phyloP scores from a whole-genome alignment of 2,888 invertebrate species.

The Heliconius aoede region DNA sequence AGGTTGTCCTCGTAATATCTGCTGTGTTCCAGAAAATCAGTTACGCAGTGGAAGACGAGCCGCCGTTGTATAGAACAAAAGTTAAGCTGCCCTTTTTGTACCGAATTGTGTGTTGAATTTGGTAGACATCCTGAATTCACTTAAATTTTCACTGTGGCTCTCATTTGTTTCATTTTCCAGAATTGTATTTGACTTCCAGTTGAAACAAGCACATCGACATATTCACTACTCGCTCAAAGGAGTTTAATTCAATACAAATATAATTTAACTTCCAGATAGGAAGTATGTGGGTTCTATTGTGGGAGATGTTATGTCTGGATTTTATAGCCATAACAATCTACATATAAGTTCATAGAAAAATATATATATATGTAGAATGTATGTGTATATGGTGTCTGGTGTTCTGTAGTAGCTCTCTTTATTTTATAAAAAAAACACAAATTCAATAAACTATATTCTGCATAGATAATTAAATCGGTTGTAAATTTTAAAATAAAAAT shows the following conservation, averaged over 20 bases:
- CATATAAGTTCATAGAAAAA: neutral
- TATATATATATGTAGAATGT: neutral
- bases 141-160: constrained; percentile 29
- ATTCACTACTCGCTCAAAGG: neutral
- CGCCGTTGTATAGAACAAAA: constrained; percentile 64
- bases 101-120: constrained; percentile 61
- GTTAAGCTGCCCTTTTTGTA: constrained; percentile 64
- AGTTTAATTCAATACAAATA: constrained; percentile 14
- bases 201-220: constrained; percentile 11
- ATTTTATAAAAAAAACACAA: neutral
- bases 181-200: constrained; percentile 30
- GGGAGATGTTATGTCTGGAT: constrained; percentile 31
- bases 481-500: neutral
- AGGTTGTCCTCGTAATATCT: constrained; percentile 51
- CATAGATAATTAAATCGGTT: no score
- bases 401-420: neutral
- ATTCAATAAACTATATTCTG: no score
- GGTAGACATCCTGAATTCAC: constrained; percentile 51
- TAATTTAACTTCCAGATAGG: constrained; percentile 9
- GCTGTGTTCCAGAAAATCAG: constrained; percentile 62
- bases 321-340: constrained; percentile 23
- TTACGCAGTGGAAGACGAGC: constrained; percentile 57
- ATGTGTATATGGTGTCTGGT: neutral
- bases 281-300: constrained; percentile 26
- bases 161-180: constrained; percentile 33